A percentile compares a stretch with the other conserved stretches of the same genome.
phyloP scores from a whole-genome alignment of 2,888 invertebrate genomes.

The Acholoe squamosa region DNA sequence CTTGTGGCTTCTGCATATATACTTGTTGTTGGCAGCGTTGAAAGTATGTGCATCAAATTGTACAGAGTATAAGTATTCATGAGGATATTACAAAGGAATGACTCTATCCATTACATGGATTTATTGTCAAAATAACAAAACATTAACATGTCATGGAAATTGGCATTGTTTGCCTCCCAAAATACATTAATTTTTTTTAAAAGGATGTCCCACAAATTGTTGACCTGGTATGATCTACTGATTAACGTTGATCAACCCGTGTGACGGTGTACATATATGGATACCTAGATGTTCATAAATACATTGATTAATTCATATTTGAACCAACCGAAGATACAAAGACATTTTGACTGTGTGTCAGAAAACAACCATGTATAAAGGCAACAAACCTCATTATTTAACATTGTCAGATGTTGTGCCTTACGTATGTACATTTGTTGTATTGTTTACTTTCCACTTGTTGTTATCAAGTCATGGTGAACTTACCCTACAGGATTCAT shows the following conservation, averaged over 20 bases:
- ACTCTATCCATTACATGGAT: background rate
- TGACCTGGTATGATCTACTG: background rate
- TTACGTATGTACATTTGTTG: background rate
- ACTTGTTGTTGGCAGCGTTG: background rate
- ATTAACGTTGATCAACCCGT: background rate
- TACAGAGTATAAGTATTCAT: background rate
- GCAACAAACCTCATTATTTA: slow-evolving; percentile 37
- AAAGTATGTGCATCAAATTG: background rate
- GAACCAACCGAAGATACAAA: background rate
- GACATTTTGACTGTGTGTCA: background rate
- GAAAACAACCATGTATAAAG: background rate
- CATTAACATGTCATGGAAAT: background rate
- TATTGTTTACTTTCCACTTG: background rate
- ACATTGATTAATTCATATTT: background rate
- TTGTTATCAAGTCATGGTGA: background rate
- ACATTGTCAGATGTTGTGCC: slow-evolving; percentile 54
- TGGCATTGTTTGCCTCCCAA: background rate
- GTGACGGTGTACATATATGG: background rate
- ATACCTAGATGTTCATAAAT: background rate
- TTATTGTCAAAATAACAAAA: background rate
- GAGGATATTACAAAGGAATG: background rate
- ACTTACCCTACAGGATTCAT: no score
- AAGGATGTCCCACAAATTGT: background rate
- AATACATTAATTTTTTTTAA: background rate
- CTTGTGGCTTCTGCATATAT: background rate